These are phyloP conservation scores for Ahaetulla prasina DNA, from an alignment of 2,113 vertebrate genomes.

Conservation along the genomic window DNA sequence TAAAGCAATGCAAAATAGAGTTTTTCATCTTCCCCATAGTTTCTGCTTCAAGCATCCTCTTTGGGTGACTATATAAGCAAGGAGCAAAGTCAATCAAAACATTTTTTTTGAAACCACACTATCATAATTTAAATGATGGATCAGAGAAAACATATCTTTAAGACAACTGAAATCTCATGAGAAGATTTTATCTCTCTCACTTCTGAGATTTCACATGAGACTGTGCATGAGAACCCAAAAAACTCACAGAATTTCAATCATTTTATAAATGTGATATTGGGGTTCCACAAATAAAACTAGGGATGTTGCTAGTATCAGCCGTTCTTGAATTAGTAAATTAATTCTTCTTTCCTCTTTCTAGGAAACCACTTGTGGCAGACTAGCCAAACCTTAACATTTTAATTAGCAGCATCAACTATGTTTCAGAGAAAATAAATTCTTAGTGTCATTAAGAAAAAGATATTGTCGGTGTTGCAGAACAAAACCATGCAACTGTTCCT, in stretches of 20 bases:
- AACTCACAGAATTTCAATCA: not conserved
- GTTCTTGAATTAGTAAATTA: not conserved
- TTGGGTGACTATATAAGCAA: not conserved
- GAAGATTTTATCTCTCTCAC: not conserved
- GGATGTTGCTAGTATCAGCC: not conserved
- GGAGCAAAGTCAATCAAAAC: not conserved
- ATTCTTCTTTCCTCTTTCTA: not conserved
- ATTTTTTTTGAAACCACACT: not conserved
- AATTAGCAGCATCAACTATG: not conserved
- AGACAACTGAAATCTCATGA: not conserved
- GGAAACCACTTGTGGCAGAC: not conserved
- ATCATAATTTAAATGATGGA: not conserved
- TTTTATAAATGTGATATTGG: not conserved
- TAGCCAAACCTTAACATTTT: not conserved
- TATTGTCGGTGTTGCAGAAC: not conserved
- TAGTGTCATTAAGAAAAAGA: not conserved
- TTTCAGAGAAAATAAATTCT: not conserved
- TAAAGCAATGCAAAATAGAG: not conserved
- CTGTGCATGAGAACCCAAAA: not conserved
- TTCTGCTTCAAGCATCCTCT: not conserved
- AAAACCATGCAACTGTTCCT: rapidly evolving
- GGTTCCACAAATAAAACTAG: not conserved
- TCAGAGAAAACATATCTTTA: not conserved
- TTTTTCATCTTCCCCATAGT: not conserved
- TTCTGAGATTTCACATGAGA: not conserved